Percentiles rank a stretch among this genome's conserved stretches.
phyloP scores from a whole-genome alignment of 2,113 vertebrate genomes.

The Phasianus colchicus region DNA sequence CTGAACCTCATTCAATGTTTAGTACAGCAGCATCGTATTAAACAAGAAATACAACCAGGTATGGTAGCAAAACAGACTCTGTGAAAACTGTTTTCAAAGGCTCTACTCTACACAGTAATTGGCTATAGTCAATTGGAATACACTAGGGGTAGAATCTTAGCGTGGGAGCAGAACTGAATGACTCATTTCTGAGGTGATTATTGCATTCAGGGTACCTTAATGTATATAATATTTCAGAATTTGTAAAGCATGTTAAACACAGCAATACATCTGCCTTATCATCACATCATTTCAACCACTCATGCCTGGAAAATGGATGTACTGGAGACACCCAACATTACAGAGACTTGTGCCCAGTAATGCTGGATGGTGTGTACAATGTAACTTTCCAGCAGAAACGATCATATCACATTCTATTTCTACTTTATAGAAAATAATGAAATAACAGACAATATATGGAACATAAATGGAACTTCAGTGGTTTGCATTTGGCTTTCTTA shows the following conservation, averaged over 20 bases:
- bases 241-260: neutral
- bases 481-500: neutral
- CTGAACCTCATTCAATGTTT: neutral
- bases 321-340: neutral
- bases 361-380: neutral
- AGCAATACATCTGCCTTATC: neutral
- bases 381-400: neutral
- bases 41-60: neutral
- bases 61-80: neutral
- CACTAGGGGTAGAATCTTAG: accelerated
- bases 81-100: neutral
- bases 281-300: neutral
- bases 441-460: neutral
- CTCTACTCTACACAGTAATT: neutral
- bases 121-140: neutral
- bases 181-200: neutral
- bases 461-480: neutral
- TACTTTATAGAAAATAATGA: conserved; percentile 8
- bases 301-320: neutral
- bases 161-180: neutral
- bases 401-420: neutral
- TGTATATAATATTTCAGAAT: neutral
- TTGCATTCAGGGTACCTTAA: neutral
- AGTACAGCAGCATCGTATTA: neutral
- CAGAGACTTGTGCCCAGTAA: neutral